A percentile compares a stretch with the other conserved stretches of the same genome.
Evolutionary conservation across 2,797 vertebrate genomes (phyloP).

Genomic region (Betta splendens): DNA sequence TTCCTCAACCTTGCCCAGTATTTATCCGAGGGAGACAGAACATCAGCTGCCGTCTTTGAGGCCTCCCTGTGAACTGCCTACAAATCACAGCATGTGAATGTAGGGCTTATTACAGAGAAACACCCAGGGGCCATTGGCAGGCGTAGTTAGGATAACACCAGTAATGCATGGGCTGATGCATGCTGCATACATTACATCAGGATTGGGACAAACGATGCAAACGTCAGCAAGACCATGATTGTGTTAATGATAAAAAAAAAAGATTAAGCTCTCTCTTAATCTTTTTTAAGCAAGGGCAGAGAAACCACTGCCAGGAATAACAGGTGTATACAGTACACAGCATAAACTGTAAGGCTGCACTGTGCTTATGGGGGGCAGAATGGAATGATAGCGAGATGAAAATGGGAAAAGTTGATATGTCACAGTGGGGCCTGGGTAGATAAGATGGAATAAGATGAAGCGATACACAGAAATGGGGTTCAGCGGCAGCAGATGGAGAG

Average conservation of each 20-base stretch:
- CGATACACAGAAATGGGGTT: constrained; percentile 40
- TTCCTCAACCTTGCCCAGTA: background rate
- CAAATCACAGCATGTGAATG: constrained; percentile 42
- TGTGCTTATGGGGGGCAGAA: constrained; percentile 24
- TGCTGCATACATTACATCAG: constrained; percentile 47
- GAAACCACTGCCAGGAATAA: constrained; percentile 15
- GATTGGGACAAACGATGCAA: constrained; percentile 39
- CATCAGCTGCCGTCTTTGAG: constrained; percentile 9
- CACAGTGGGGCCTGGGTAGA: constrained; percentile 23
- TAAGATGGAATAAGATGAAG: constrained; percentile 51
- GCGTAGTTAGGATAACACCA: constrained; percentile 47
- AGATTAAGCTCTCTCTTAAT: too few relatives aligned
- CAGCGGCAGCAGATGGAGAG: constrained; percentile 22
- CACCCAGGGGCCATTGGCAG: constrained; percentile 41
- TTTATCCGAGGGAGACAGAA: background rate
- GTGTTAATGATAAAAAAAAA: constrained; percentile 38
- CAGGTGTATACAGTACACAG: background rate
- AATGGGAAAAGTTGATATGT: constrained; percentile 35
- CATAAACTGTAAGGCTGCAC: background rate
- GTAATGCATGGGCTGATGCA: constrained; percentile 28
- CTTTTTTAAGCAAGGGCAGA: too few relatives aligned
- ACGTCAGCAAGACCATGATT: constrained; percentile 31
- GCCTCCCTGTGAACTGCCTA: constrained; percentile 27
- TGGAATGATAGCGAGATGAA: constrained; percentile 45
- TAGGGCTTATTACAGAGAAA: constrained; percentile 48